Conservation (phyloP, 2,888 invertebrate species). For the Emesis castigata region DNA sequence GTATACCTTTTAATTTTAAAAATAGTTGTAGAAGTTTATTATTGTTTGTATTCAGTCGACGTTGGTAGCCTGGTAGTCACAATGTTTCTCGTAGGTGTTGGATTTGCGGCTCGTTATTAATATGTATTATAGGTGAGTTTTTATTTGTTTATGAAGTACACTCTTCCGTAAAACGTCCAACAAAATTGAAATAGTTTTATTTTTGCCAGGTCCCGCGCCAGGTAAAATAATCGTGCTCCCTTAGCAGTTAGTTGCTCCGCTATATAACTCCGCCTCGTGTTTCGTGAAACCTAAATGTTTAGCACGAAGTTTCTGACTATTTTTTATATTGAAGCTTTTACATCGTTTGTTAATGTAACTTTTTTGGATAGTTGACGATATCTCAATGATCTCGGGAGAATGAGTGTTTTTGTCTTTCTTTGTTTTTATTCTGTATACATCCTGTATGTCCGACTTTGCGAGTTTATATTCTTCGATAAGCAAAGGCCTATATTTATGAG, state of each 20-base stretch:
- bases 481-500: constrained; percentile 33
- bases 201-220: constrained; percentile 42
- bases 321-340: constrained; percentile 28
- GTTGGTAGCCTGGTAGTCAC: too few species aligned
- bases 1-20: too few species aligned
- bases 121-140: not conserved
- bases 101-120: not conserved
- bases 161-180: constrained; percentile 51
- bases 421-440: constrained; percentile 44
- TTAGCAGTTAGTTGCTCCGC: constrained; percentile 12
- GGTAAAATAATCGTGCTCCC: not conserved
- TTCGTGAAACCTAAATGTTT: constrained; percentile 28
- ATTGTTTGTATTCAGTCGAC: too few species aligned
- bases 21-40: too few species aligned
- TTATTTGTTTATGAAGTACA: not conserved
- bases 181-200: constrained; percentile 45
- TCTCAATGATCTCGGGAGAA: constrained; percentile 31
- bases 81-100: not conserved
- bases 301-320: constrained; percentile 28
- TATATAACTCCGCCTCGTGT: constrained; percentile 5
- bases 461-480: constrained; percentile 30
- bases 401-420: constrained; percentile 12
- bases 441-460: constrained; percentile 38
- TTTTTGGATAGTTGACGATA: constrained; percentile 25
- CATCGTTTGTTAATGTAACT: constrained; percentile 29